phyloP scores from a whole-genome alignment of 2,888 invertebrate genomes.

The Polietes domitor region DNA sequence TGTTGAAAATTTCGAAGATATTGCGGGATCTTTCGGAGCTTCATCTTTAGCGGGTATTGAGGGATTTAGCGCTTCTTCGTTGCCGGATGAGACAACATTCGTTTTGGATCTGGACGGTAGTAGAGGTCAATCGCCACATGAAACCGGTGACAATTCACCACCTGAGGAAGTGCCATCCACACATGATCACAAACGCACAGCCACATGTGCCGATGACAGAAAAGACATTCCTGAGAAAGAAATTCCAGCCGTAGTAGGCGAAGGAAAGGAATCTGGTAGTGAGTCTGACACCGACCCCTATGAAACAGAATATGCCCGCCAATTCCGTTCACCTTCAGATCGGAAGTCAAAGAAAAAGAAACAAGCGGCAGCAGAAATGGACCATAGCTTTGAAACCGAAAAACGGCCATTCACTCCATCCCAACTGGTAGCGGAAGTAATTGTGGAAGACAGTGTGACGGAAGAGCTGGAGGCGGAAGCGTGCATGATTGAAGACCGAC shows the following conservation, averaged over 20 bases:
- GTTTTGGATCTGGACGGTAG: conserved; percentile 74
- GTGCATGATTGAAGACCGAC: conserved; percentile 73
- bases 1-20: conserved; percentile 79
- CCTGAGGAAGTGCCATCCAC: conserved; percentile 74
- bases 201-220: conserved; percentile 73
- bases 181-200: conserved; percentile 83
- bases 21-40: conserved; percentile 78
- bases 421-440: conserved; percentile 78
- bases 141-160: conserved; percentile 72
- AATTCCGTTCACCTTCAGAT: conserved; percentile 79
- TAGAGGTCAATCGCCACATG: conserved; percentile 74
- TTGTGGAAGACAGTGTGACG: conserved; percentile 78
- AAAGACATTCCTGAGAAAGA: conserved; percentile 75
- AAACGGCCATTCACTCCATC: conserved; percentile 79
- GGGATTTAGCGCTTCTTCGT: conserved; percentile 72
- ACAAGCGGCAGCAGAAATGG: conserved; percentile 78
- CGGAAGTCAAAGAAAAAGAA: conserved; percentile 78
- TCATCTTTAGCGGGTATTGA: conserved; percentile 80
- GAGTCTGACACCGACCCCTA: conserved; percentile 81
- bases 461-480: conserved; percentile 79
- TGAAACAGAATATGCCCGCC: conserved; percentile 81
- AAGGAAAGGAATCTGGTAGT: conserved; percentile 81
- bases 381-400: conserved; percentile 77
- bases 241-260: conserved; percentile 70
- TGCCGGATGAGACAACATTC: conserved; percentile 73